Evolutionary conservation across 2,888 invertebrate genomes (phyloP), one percentile per base, ranked within the genome.

Genomic region (Pseudococcus viburni): DNA sequence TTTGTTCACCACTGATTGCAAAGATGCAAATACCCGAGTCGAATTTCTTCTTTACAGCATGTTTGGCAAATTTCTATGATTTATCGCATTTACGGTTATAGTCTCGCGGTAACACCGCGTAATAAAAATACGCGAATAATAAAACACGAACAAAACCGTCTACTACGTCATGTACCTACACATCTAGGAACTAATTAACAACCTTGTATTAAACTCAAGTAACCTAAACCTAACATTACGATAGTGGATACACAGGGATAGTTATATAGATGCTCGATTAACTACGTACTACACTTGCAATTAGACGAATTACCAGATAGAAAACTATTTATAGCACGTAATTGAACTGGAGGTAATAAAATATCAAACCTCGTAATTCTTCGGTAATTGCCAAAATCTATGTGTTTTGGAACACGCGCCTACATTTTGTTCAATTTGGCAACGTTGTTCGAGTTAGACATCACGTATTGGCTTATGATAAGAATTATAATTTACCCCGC

Each of bases 331-430:
- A 73, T 73, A 73, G 33, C 12, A n/a, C 73, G 73, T 73, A 73
- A 73, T 73, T 73, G 73, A 73, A 73, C 73, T 73, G 33, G 64
- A 64, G 64, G 73, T 73, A 73, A 73, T 73, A 73, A 73, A 73
- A 73, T 64, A 64, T 64, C 64, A 22, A 64, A 64, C 11, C 22
- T 64, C 64, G 22, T 64, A 64, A 64, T 64, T 64, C 11, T 22
- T 22, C 3, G 64, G 22, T 64, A 64, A 64, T 64, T 22, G 64
- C 64, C 64, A 64, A 64, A 64, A 8, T 22, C 64, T 9, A 64
- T 22, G 8, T 1, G 64, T 64, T 64, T 64, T 64, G 64, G 22
- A 64, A 64, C 64, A 9, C 11, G 22, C 19, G 64, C 22, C 64
- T 64, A 64, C 22, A 9, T 64, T 73, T 73, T 7, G 73, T 73